phyloP scores from a whole-genome alignment of 1,140 invertebrate species.

The Hydropsyche tenuis region DNA sequence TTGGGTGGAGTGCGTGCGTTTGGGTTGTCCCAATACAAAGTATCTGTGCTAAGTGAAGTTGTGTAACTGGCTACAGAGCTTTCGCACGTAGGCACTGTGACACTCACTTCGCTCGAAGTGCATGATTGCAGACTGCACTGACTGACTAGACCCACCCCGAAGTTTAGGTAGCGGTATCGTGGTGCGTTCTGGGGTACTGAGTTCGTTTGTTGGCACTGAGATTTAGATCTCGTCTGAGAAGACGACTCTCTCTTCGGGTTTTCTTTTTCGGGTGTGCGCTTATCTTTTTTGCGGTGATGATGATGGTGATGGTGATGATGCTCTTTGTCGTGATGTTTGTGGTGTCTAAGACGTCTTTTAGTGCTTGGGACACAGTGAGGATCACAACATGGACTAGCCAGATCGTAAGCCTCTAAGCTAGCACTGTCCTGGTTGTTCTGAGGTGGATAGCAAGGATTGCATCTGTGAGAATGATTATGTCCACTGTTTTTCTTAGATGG shows the following conservation, averaged over 20 bases:
- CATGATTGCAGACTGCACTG: slow-evolving; percentile 83
- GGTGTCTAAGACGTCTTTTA: slow-evolving; percentile 67
- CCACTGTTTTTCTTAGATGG: slow-evolving; percentile 52
- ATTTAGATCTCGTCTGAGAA: slow-evolving; percentile 56
- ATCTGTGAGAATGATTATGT: slow-evolving; percentile 68
- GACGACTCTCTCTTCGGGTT: slow-evolving; percentile 57
- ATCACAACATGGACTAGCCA: slow-evolving; percentile 84
- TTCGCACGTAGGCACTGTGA: slow-evolving; percentile 63
- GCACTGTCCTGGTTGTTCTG: slow-evolving; percentile 71
- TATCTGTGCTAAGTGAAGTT: slow-evolving; percentile 83
- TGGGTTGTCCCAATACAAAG: slow-evolving; percentile 77
- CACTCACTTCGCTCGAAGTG: slow-evolving; percentile 75
- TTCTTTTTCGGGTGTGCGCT: slow-evolving; percentile 54
- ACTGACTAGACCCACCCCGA: slow-evolving; percentile 71
- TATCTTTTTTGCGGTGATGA: slow-evolving; percentile 41
- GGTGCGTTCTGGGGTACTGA: slow-evolving; percentile 53
- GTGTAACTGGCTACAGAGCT: slow-evolving; percentile 79
- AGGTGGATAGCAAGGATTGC: slow-evolving; percentile 75
- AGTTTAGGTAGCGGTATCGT: slow-evolving; percentile 59
- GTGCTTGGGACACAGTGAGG: slow-evolving; percentile 80
- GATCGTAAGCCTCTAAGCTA: slow-evolving; percentile 81
- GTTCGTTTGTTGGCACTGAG: slow-evolving; percentile 53
- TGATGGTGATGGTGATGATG: slow-evolving; percentile 54
- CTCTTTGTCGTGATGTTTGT: slow-evolving; percentile 69
- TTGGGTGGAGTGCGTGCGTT: slow-evolving; percentile 53